phyloP scores from a whole-genome alignment of 2,113 vertebrate genomes.

The Ia io region DNA sequence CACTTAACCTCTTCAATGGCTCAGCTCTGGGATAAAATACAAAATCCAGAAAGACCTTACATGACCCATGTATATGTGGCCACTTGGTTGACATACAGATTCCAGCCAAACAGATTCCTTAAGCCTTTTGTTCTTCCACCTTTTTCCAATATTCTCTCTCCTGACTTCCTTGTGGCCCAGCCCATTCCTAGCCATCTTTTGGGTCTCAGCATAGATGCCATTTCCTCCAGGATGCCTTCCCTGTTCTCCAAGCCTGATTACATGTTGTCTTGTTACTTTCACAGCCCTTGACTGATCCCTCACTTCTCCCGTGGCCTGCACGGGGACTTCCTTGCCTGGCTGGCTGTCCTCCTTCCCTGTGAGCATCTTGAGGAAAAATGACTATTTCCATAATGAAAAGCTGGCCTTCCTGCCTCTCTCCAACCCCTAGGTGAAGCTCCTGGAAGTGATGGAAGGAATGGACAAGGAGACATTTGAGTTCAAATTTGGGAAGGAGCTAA shows the following conservation, averaged over 20 bases:
- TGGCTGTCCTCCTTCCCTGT: not conserved
- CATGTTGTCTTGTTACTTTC: not conserved
- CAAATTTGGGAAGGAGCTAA: slow-evolving; percentile 95
- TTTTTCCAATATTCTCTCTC: slow-evolving; percentile 6
- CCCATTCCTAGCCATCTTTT: not conserved
- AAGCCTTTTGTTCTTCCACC: not conserved
- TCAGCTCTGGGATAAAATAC: not conserved
- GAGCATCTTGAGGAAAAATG: not conserved
- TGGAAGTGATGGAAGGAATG: slow-evolving; percentile 98
- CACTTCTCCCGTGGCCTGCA: not conserved
- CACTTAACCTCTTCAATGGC: not conserved
- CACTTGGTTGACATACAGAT: not conserved
- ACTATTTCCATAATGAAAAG: not conserved
- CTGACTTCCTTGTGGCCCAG: not conserved
- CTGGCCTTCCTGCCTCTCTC: not conserved
- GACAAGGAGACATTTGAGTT: slow-evolving; percentile 96
- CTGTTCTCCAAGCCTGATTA: not conserved
- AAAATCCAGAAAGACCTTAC: not conserved
- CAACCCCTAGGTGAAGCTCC: slow-evolving; percentile 90
- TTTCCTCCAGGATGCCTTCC: not conserved
- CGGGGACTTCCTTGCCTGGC: accelerated
- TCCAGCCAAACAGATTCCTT: not conserved
- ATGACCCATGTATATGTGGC: not conserved
- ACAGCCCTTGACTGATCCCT: not conserved
- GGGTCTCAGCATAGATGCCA: not conserved